A percentile compares a stretch with the other conserved stretches of the same genome.
Evolutionary conservation across 2,113 vertebrate genomes (phyloP).

Genomic region (Strigops habroptila): DNA sequence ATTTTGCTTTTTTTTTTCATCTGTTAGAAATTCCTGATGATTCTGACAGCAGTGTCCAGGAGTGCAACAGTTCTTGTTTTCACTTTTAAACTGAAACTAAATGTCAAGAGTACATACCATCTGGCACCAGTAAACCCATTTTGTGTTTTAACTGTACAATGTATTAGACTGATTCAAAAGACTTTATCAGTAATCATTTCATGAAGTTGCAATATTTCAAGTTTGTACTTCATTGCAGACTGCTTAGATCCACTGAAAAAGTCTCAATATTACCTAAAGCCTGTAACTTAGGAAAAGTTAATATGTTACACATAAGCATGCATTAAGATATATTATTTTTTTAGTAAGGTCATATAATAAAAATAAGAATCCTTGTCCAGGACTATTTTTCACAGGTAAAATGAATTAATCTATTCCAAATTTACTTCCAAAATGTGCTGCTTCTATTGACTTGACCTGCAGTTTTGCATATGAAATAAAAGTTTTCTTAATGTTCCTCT

Average conservation of each 20-base stretch:
- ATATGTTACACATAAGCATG: not conserved
- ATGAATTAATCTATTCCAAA: not conserved
- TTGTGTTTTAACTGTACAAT: not conserved
- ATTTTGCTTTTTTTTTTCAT: not conserved
- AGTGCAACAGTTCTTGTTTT: not conserved
- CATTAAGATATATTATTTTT: not conserved
- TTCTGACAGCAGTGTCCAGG: not conserved
- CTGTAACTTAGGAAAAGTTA: not conserved
- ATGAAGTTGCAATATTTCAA: not conserved
- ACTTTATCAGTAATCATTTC: not conserved
- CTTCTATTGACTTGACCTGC: not conserved
- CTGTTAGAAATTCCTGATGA: not conserved
- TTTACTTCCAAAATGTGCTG: not conserved
- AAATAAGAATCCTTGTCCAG: not conserved
- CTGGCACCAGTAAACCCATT: not conserved
- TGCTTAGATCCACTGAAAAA: not conserved
- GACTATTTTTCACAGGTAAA: not conserved
- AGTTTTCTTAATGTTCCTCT: not conserved
- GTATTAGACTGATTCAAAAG: not conserved
- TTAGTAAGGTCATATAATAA: not conserved
- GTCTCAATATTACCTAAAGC: not conserved
- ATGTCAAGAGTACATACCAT: not conserved
- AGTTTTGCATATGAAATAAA: not conserved
- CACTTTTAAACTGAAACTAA: not conserved
- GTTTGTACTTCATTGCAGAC: not conserved